Conservation (phyloP, 2,797 vertebrate species). For the Centroberyx gerrardi region DNA sequence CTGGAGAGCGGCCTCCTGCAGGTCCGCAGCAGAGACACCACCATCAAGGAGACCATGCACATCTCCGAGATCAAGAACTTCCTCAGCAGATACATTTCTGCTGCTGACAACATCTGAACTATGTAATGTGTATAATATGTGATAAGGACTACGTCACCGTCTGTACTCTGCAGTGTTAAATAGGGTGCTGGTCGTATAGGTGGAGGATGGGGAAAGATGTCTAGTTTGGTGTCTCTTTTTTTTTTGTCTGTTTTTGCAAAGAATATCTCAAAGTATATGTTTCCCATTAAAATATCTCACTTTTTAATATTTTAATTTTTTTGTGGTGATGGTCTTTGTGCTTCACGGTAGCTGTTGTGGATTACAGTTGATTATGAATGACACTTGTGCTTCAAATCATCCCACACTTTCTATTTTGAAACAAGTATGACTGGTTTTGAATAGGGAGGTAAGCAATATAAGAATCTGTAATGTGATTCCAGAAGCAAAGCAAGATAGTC, state of each 20-base stretch:
- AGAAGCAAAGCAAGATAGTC: too few species aligned
- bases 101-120: slow-evolving; percentile 84
- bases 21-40: slow-evolving; percentile 94
- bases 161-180: background rate
- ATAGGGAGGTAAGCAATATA: too few species aligned
- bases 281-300: slow-evolving; percentile 8
- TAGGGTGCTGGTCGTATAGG: too few species aligned
- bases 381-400: too few species aligned
- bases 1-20: slow-evolving; percentile 93
- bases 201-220: background rate
- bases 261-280: background rate
- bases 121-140: too few species aligned
- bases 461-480: too few species aligned
- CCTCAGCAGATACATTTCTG: slow-evolving; percentile 89
- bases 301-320: background rate
- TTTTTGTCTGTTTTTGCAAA: background rate
- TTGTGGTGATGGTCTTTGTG: too few species aligned
- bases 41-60: slow-evolving; percentile 95
- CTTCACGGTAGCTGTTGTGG: too few species aligned
- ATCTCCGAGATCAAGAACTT: slow-evolving; percentile 92
- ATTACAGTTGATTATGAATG: too few species aligned
- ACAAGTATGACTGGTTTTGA: too few species aligned
- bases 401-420: too few species aligned
- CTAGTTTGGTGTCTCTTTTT: background rate
- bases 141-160: background rate